Evolutionary conservation across 1,140 invertebrate genomes (phyloP), one percentile per base, ranked within the genome.

Genomic region (Heliconius nattereri): DNA sequence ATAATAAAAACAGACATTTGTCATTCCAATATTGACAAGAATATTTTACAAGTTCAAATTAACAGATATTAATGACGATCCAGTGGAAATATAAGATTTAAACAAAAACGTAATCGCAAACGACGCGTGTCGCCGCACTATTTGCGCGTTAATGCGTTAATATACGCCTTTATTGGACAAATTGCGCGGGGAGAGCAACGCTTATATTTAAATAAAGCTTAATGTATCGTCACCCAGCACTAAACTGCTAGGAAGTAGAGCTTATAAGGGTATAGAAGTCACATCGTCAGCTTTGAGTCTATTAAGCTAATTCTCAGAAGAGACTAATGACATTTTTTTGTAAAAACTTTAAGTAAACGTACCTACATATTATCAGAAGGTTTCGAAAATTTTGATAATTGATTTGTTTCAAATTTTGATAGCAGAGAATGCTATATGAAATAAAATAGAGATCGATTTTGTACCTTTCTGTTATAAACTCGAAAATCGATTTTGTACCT

Each of bases 121-220:
- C 87, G 89, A 91, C 78, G 79, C 89, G 60, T 87, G 86, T 86
- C 86, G 81, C 45, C 76, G 74, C 74, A 83, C 83, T 88, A 85
- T 91, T 91, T 89, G 84, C 86, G 84, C 81, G 82, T 87, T 87
- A 87, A 88, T 78, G 73, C 83, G 85, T 79, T 89, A 89, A 90
- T 88, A 85, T 74, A 74, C 70, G 75, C 79, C 84, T 90, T 90
- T 90, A 88, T 90, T 90, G 85, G 83, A 86, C 85, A 89, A 89
- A 91, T 89, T 89, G 89, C 89, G 76, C 77, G 78, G 60, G 84
- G 86, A 84, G 79, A 85, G 79, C 90, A 91, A 85, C 85, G 78
- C 87, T 91, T 88, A 91, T 87, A 92, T 92, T 91, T 92, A 91
- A 91, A 91, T 90, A 89, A 91, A 86, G 79, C 86, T 86, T 92